A percentile compares a stretch with the other conserved stretches of the same genome.
Evolutionary conservation across 2,797 vertebrate species (phyloP).

Genomic region (Falco berigora): DNA sequence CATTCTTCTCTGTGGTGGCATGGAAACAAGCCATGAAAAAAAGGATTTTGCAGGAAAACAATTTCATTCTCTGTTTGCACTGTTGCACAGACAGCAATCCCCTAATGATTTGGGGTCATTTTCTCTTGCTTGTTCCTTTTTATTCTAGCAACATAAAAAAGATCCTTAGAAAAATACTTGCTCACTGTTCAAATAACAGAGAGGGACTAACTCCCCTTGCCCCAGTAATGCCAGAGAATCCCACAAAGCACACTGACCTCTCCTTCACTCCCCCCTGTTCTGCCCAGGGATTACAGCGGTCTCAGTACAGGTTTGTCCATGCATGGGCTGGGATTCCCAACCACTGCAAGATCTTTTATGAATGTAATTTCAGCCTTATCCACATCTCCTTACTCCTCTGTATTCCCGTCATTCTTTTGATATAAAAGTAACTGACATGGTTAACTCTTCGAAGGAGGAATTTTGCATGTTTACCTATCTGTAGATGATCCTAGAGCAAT

Average conservation of each 20-base stretch:
- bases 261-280: conserved; percentile 8
- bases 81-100: not conserved
- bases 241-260: conserved; percentile 37
- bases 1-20: not conserved
- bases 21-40: conserved; percentile 2
- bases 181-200: conserved; percentile 17
- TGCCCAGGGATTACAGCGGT: conserved; percentile 23
- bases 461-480: not conserved
- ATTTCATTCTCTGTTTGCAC: conserved; percentile 7
- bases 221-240: conserved; percentile 30
- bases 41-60: not conserved
- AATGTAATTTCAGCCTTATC: conserved; percentile 30
- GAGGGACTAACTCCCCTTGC: not conserved
- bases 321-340: conserved; percentile 19
- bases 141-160: not conserved
- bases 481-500: not conserved
- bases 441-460: not conserved
- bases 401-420: conserved; percentile 1
- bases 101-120: not conserved
- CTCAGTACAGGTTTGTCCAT: conserved; percentile 15
- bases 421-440: not conserved
- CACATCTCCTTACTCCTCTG: conserved; percentile 6
- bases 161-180: not conserved
- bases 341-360: not conserved
- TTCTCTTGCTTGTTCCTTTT: conserved; percentile 22